These are phyloP conservation scores for Zingel zingel DNA, from an alignment of 2,113 vertebrate genomes.

Conservation along the genomic window DNA sequence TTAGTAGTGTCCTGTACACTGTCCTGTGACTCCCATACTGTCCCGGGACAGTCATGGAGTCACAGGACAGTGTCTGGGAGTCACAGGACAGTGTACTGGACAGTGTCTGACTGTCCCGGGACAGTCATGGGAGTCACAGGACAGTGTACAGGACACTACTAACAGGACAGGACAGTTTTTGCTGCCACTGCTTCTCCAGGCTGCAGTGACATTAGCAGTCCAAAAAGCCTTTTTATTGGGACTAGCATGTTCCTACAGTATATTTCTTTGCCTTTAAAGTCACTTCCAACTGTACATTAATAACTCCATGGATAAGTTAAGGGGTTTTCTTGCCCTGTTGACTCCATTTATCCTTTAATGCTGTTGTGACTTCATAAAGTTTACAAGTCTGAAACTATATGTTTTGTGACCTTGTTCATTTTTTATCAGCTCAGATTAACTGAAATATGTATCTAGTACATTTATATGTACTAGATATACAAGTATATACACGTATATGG, in stretches of 20 bases:
- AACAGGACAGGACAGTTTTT: too few species aligned
- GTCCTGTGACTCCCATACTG: too few species aligned
- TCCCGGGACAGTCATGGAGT: too few species aligned
- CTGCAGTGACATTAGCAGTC: not conserved
- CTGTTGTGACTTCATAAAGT: not conserved
- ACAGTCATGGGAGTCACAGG: too few species aligned
- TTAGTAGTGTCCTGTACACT: too few species aligned
- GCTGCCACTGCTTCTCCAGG: not conserved
- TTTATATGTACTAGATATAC: too few species aligned
- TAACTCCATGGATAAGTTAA: not conserved
- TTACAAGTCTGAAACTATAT: not conserved
- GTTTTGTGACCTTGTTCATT: constrained; percentile 1
- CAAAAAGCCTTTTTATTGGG: not conserved
- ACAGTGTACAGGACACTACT: too few species aligned
- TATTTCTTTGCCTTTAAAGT: not conserved
- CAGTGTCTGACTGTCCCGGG: too few species aligned
- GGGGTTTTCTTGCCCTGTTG: not conserved
- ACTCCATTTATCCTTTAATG: not conserved
- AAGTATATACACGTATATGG: too few species aligned
- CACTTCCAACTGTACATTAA: not conserved
- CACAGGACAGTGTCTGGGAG: too few species aligned
- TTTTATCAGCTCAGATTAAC: constrained; percentile 17
- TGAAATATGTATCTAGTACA: not conserved
- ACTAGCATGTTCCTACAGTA: not conserved
- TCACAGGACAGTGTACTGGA: too few species aligned